Percentiles rank a stretch among this genome's conserved stretches.
Conservation (phyloP, 2,797 vertebrate genomes). For the Typhlichthys eigenmanni region DNA sequence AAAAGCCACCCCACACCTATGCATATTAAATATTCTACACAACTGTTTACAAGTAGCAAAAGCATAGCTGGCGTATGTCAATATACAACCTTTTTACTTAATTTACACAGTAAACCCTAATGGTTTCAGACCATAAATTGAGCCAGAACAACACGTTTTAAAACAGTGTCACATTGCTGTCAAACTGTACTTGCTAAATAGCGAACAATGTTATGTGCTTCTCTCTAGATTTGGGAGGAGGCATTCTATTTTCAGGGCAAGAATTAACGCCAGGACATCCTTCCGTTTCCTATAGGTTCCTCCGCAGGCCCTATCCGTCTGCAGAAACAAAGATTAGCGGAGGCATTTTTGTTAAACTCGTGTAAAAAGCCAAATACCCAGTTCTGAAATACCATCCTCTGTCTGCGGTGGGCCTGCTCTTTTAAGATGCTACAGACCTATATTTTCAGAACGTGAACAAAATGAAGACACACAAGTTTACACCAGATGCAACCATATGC, state of each 20-base stretch:
- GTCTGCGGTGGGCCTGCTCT: constrained; percentile 44
- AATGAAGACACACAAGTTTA: constrained; percentile 32
- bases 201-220: constrained; percentile 38
- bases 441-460: constrained; percentile 60
- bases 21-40: too few species aligned
- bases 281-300: constrained; percentile 3
- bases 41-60: neutral
- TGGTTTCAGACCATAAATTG: constrained; percentile 21
- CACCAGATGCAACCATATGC: neutral
- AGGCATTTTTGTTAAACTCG: constrained; percentile 68
- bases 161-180: constrained; percentile 23
- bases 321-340: constrained; percentile 70
- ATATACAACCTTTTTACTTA: constrained; percentile 3
- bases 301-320: constrained; percentile 63
- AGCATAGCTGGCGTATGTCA: neutral
- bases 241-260: constrained; percentile 30
- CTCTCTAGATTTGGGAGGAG: constrained; percentile 34
- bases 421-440: constrained; percentile 69
- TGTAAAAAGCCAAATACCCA: constrained; percentile 73
- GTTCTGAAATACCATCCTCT: constrained; percentile 64
- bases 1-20: neutral
- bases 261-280: constrained; percentile 45
- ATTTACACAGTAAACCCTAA: constrained; percentile 36
- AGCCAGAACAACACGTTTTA: constrained; percentile 34
- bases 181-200: constrained; percentile 15